These are phyloP conservation scores for Phaethon lepturus DNA, from an alignment of 2,113 vertebrate genomes.

Conservation along the genomic window DNA sequence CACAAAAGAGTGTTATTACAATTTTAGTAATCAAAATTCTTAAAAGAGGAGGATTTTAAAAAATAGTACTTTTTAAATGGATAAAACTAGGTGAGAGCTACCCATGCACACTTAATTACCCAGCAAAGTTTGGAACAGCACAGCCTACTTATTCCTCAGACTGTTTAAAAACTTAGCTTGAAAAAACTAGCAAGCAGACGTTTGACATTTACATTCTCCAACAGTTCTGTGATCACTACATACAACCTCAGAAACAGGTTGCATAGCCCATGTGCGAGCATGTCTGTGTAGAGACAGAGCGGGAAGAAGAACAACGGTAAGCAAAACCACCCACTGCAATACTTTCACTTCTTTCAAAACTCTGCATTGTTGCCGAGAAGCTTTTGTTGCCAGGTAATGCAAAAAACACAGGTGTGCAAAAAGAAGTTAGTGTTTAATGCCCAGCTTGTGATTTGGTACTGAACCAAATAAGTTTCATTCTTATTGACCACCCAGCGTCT, in stretches of 20 bases:
- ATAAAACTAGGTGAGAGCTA: background rate
- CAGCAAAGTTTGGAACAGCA: background rate
- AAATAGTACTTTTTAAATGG: background rate
- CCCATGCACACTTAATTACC: background rate
- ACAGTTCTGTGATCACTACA: background rate
- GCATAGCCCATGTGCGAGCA: background rate
- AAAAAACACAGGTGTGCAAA: constrained; percentile 34
- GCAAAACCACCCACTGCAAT: background rate
- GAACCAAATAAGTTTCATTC: background rate
- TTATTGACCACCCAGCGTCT: constrained; percentile 4
- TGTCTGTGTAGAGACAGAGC: accelerated
- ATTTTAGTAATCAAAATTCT: background rate
- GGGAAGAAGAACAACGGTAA: background rate
- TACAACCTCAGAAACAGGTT: constrained; percentile 4
- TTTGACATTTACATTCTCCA: constrained; percentile 11
- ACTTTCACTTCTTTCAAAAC: constrained; percentile 14
- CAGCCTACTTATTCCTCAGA: background rate
- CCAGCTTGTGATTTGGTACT: background rate
- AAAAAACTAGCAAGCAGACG: background rate
- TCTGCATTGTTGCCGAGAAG: background rate
- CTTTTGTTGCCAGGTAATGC: constrained; percentile 34
- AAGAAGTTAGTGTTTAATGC: background rate
- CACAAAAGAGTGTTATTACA: background rate
- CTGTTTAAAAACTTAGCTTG: background rate
- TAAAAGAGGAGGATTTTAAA: background rate